A percentile compares a stretch with the other conserved stretches of the same genome.
These are phyloP conservation scores for Nephrotoma flavescens DNA, from an alignment of 2,888 invertebrate genomes.

Conservation along the genomic window DNA sequence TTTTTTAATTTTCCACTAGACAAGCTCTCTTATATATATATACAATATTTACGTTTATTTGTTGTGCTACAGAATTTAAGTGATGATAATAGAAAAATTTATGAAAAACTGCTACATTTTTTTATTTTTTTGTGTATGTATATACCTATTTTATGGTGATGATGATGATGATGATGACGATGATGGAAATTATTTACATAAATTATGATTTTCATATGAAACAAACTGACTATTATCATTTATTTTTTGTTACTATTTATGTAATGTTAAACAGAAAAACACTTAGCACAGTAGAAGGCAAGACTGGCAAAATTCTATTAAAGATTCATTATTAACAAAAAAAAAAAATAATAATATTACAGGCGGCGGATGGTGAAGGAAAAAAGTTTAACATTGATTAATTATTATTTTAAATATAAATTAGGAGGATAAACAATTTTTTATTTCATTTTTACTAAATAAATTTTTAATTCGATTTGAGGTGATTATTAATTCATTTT, in stretches of 20 bases:
- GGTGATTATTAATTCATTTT: not conserved
- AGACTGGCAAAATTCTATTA: not conserved
- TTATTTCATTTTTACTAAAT: not conserved
- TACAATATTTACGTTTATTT: not conserved
- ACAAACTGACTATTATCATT: not conserved
- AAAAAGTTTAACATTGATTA: not conserved
- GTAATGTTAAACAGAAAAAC: not conserved
- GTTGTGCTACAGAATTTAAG: not conserved
- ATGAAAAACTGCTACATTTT: not conserved
- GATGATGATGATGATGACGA: not conserved
- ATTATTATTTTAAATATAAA: not conserved
- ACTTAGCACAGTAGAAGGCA: not conserved
- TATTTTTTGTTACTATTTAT: not conserved
- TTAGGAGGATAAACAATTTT: not conserved
- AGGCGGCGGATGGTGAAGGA: not conserved
- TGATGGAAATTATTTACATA: not conserved
- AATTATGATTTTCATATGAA: not conserved
- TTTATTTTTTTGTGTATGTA: not conserved
- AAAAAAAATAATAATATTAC: not conserved
- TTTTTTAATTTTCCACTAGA: not conserved
- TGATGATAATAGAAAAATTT: not conserved
- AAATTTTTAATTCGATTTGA: not conserved
- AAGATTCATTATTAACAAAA: not conserved
- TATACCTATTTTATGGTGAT: not conserved
- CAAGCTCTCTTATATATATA: not conserved